phyloP scores from a whole-genome alignment of 2,797 vertebrate species.

The Silurus aristotelis region DNA sequence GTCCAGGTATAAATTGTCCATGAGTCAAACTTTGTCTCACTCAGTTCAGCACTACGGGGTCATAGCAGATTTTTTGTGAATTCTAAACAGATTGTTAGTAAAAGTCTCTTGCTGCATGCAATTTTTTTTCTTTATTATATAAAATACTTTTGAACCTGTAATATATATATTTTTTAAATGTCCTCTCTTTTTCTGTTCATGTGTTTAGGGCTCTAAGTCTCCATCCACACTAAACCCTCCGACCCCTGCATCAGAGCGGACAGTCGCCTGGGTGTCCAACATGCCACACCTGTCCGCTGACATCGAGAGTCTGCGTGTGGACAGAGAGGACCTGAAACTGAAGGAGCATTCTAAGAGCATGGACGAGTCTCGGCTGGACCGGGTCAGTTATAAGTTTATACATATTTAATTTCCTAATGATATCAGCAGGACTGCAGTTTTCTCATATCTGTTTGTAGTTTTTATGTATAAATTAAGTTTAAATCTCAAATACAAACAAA shows the following conservation, averaged over 20 bases:
- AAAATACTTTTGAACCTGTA: neutral
- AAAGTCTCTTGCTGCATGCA: neutral
- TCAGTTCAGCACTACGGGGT: neutral
- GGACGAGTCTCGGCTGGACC: slow-evolving; percentile 94
- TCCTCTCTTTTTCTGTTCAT: neutral
- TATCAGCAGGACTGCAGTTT: too few relatives aligned
- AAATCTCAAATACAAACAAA: too few relatives aligned
- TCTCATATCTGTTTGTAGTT: too few relatives aligned
- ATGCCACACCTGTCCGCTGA: slow-evolving; percentile 97
- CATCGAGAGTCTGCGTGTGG: slow-evolving; percentile 92
- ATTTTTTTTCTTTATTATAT: neutral
- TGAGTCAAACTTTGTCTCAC: neutral
- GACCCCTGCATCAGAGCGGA: slow-evolving; percentile 87
- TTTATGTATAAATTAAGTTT: too few relatives aligned
- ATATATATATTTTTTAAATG: neutral
- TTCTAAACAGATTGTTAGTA: neutral
- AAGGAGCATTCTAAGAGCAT: slow-evolving; percentile 98
- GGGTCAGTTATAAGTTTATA: slow-evolving; percentile 74
- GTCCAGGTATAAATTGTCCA: neutral
- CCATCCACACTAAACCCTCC: slow-evolving; percentile 83
- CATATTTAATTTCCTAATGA: too few relatives aligned
- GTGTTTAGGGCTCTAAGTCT: slow-evolving; percentile 81
- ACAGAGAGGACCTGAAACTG: slow-evolving; percentile 90
- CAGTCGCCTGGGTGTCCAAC: slow-evolving; percentile 97
- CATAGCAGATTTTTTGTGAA: neutral